Evolutionary conservation across 2,888 invertebrate species (phyloP).

Genomic region (Andricus curvator): DNA sequence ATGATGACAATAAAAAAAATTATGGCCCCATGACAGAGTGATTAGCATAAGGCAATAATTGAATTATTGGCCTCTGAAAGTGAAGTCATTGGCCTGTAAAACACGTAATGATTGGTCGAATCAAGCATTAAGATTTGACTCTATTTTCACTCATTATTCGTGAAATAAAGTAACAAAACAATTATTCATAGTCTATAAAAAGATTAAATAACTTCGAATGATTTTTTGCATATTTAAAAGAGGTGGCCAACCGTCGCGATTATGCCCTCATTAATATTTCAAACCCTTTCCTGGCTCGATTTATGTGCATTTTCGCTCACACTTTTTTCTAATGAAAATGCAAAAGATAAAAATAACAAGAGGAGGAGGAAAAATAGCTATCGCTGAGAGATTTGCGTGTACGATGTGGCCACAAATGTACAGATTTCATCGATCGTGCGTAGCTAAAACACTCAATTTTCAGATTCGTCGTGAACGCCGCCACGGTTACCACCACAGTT

Average conservation of each 20-base stretch:
- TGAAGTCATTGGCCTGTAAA: too few relatives aligned
- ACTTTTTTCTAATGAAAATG: constrained; percentile 3
- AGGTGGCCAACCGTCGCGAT: not conserved
- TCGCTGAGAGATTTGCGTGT: not conserved
- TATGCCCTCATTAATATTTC: not conserved
- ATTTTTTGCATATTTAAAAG: too few relatives aligned
- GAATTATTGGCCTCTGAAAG: too few relatives aligned
- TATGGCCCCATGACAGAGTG: too few relatives aligned
- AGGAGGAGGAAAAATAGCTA: not conserved
- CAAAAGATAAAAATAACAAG: not conserved
- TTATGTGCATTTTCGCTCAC: not conserved
- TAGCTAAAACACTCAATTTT: constrained; percentile 18
- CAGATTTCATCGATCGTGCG: constrained; percentile 12
- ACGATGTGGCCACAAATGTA: constrained; percentile 16
- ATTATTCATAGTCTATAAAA: too few relatives aligned
- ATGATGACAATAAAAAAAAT: too few relatives aligned
- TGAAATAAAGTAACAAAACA: too few relatives aligned
- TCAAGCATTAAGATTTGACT: too few relatives aligned
- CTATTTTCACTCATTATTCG: too few relatives aligned
- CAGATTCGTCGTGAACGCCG: constrained; percentile 11
- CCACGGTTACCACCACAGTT: constrained; percentile 44
- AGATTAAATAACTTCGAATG: too few relatives aligned
- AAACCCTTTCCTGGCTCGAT: not conserved
- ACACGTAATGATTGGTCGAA: too few relatives aligned
- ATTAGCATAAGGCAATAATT: too few relatives aligned